Evolutionary conservation across 2,113 vertebrate species (phyloP).

Genomic region (Lophotis ruficrista): DNA sequence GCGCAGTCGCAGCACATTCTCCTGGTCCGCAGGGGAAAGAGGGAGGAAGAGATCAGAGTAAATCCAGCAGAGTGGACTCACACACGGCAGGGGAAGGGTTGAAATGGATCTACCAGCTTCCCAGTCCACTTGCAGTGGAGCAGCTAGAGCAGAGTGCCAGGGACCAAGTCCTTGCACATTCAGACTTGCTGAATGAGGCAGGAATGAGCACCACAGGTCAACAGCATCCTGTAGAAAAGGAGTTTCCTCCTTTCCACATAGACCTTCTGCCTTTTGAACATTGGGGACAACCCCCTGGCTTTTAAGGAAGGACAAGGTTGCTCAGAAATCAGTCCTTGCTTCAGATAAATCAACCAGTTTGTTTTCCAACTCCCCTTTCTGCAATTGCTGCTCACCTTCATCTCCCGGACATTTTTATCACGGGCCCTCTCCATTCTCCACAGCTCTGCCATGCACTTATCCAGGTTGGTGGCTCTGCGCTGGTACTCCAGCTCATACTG

Average conservation of each 20-base stretch:
- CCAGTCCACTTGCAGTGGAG: neutral
- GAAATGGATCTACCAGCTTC: neutral
- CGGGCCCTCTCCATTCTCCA: constrained; percentile 83
- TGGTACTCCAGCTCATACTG: constrained; percentile 88
- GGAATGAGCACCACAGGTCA: neutral
- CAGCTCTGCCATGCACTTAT: constrained; percentile 82
- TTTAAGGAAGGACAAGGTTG: neutral
- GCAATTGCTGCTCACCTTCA: constrained; percentile 68
- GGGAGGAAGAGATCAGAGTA: neutral
- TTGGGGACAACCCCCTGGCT: neutral
- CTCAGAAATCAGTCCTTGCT: neutral
- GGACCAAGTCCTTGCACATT: neutral
- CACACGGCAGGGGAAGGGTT: neutral
- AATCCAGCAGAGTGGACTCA: neutral
- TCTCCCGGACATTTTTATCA: constrained; percentile 78
- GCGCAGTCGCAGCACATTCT: constrained; percentile 77
- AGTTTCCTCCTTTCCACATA: neutral
- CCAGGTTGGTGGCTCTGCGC: constrained; percentile 76
- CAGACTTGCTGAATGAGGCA: neutral
- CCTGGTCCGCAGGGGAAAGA: constrained; percentile 44
- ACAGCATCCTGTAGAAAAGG: neutral
- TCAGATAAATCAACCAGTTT: neutral
- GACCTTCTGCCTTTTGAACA: neutral
- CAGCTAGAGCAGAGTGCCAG: neutral
- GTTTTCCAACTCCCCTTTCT: neutral